These are phyloP conservation scores for Agelastica alni DNA, from an alignment of 2,888 invertebrate genomes.

Conservation along the genomic window DNA sequence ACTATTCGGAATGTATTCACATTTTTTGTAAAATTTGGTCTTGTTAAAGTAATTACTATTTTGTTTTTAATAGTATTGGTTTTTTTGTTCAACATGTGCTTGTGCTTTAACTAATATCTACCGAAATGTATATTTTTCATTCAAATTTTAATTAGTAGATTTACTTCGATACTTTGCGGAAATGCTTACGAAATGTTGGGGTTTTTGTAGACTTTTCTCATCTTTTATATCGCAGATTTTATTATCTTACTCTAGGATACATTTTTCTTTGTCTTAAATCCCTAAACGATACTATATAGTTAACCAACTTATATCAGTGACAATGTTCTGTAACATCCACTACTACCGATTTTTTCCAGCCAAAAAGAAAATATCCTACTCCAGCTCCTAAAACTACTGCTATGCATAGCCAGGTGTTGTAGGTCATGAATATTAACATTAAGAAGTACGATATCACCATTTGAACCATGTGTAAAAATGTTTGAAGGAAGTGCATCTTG, in stretches of 20 bases:
- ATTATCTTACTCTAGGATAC: conserved; percentile 19
- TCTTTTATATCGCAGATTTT: conserved; percentile 2
- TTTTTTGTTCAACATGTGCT: no score
- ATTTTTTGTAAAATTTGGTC: no score
- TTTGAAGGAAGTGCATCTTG: conserved; percentile 82
- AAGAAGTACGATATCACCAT: conserved; percentile 90
- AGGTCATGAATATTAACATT: conserved; percentile 97
- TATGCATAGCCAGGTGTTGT: conserved; percentile 91
- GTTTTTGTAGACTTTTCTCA: conserved; percentile 13
- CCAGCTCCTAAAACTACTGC: conserved; percentile 89
- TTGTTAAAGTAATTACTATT: no score
- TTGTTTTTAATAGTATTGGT: no score
- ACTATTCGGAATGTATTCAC: no score
- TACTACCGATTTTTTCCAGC: conserved; percentile 92
- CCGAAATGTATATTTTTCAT: no score
- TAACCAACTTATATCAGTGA: conserved; percentile 63
- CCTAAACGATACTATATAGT: conserved; percentile 28
- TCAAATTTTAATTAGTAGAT: no score
- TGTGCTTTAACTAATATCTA: no score
- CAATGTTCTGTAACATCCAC: conserved; percentile 96
- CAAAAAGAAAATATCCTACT: conserved; percentile 91
- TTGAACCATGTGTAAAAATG: conserved; percentile 85
- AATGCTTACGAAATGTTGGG: no score
- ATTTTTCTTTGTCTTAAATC: conserved; percentile 27
- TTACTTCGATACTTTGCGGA: no score